Percentiles rank a stretch among this genome's conserved stretches.
phyloP scores from a whole-genome alignment of 2,888 invertebrate genomes.

The Zelleria hepariella region DNA sequence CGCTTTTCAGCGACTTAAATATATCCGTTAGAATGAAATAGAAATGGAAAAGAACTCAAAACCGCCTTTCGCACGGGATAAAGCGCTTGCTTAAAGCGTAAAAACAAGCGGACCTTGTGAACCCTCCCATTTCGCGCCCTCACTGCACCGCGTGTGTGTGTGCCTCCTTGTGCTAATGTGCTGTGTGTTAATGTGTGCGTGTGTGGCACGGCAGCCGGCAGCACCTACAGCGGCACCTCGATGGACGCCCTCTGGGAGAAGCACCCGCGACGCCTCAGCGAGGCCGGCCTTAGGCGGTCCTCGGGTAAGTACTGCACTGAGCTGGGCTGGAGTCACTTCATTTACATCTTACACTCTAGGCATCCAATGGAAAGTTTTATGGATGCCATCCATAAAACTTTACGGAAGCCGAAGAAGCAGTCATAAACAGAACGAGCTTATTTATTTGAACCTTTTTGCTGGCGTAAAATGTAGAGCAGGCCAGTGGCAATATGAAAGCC shows the following conservation, averaged over 20 bases:
- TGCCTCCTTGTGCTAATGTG: conserved; percentile 22
- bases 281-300: conserved; percentile 81
- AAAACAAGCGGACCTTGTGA: background rate
- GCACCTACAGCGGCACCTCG: conserved; percentile 74
- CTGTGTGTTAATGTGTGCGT: conserved; percentile 25
- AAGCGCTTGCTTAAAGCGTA: background rate
- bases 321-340: background rate
- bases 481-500: too few species aligned
- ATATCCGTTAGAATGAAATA: too few species aligned
- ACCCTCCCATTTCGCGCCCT: background rate
- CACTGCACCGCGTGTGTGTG: background rate
- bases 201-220: conserved; percentile 66
- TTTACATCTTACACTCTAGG: background rate
- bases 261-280: conserved; percentile 80
- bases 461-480: too few species aligned
- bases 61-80: too few species aligned
- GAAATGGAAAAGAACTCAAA: too few species aligned
- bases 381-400: too few species aligned
- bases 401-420: background rate
- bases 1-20: too few species aligned
- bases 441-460: too few species aligned
- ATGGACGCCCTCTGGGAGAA: conserved; percentile 83
- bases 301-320: conserved; percentile 74
- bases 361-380: background rate
- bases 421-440: too few species aligned